These are phyloP conservation scores for Enteromius treurensis DNA, from an alignment of 2,797 vertebrate genomes.

Conservation along the genomic window DNA sequence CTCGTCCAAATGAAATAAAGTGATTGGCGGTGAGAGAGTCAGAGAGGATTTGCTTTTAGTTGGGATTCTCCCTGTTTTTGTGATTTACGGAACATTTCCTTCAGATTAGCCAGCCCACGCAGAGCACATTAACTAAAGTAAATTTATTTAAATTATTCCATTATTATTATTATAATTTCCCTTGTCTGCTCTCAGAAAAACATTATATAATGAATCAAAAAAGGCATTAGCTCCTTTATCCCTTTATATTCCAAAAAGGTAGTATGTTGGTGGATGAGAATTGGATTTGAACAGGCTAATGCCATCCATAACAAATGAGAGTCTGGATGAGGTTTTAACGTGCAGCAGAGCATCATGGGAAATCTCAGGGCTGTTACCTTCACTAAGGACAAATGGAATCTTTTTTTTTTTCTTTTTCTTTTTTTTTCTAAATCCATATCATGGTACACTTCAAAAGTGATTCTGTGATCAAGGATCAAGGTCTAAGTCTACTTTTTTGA, in stretches of 20 bases:
- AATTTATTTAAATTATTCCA: constrained; percentile 79
- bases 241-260: constrained; percentile 66
- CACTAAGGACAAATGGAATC: not conserved
- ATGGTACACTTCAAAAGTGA: not conserved
- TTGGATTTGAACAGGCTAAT: constrained; percentile 71
- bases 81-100: constrained; percentile 74
- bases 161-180: constrained; percentile 78
- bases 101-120: constrained; percentile 77
- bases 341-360: constrained; percentile 41
- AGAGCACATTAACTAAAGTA: constrained; percentile 76
- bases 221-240: constrained; percentile 71
- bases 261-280: constrained; percentile 68
- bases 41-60: constrained; percentile 58
- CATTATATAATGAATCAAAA: constrained; percentile 76
- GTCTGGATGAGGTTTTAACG: constrained; percentile 44
- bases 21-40: constrained; percentile 36
- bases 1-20: constrained; percentile 37
- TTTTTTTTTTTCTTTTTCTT: not conserved
- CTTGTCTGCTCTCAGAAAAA: constrained; percentile 53
- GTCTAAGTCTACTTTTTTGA: not conserved
- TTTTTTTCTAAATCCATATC: not conserved
- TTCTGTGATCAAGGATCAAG: not conserved
- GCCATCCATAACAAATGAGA: constrained; percentile 64
- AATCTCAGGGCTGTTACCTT: constrained; percentile 26
- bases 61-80: constrained; percentile 57